Evolutionary conservation across 2,797 vertebrate species (phyloP).

Genomic region (Ceryle rudis): DNA sequence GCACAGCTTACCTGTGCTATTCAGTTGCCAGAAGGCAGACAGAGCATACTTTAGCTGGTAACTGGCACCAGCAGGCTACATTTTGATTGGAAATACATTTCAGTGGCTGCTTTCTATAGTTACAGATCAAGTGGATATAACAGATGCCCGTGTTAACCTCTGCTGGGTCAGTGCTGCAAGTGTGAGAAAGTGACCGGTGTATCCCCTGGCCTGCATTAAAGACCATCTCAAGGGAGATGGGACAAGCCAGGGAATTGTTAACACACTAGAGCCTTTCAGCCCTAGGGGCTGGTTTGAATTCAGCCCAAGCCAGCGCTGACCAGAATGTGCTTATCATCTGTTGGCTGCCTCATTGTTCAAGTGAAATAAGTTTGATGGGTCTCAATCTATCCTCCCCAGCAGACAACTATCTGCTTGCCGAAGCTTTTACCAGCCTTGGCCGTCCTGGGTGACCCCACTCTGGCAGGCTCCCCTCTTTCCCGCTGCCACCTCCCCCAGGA

Average conservation of each 20-base stretch:
- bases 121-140: background rate
- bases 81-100: background rate
- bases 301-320: background rate
- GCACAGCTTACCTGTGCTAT: background rate
- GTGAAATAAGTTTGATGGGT: background rate
- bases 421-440: background rate
- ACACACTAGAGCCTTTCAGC: background rate
- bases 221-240: background rate
- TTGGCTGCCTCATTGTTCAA: background rate
- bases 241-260: background rate
- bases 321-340: background rate
- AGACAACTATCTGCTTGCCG: background rate
- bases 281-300: background rate
- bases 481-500: background rate
- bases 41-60: background rate
- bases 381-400: background rate
- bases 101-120: slow-evolving; percentile 7
- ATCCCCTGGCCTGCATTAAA: background rate
- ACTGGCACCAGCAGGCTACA: background rate
- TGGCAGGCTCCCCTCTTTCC: slow-evolving; percentile 31
- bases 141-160: background rate
- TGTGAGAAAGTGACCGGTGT: slow-evolving; percentile 54
- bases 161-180: background rate
- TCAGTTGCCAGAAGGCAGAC: slow-evolving; percentile 17
- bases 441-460: background rate